phyloP scores from a whole-genome alignment of 2,888 invertebrate species.

The Altica lythri region DNA sequence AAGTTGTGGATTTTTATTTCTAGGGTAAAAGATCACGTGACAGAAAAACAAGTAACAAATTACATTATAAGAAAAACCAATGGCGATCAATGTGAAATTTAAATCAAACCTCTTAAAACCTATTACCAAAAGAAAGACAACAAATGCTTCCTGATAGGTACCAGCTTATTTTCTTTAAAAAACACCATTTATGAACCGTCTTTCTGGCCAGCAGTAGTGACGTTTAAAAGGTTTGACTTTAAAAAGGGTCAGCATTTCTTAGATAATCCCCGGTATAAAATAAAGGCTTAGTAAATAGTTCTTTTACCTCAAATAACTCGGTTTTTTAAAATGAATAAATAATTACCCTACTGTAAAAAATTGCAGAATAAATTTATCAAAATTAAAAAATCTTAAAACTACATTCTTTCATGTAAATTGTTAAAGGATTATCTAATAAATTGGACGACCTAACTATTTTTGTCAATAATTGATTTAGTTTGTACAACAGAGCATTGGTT shows the following conservation, averaged over 20 bases:
- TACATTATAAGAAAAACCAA: no score
- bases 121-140: no score
- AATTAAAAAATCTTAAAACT: not conserved
- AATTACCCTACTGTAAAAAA: not conserved
- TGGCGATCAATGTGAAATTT: no score
- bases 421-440: not conserved
- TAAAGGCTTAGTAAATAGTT: not conserved
- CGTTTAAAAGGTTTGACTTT: no score
- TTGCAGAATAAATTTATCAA: not conserved
- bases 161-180: no score
- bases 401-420: not conserved
- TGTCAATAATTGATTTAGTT: not conserved
- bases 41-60: not conserved
- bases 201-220: no score
- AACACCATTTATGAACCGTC: no score
- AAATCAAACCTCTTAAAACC: no score
- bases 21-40: not conserved
- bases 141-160: no score
- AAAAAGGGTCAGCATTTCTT: no score
- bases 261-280: not conserved
- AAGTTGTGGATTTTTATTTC: not conserved
- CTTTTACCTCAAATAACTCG: not conserved
- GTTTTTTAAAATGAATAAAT: not conserved
- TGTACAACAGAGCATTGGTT: not conserved
- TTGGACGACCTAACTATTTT: not conserved